Conservation (phyloP, 2,888 invertebrate genomes). For the Euplexia lucipara region DNA sequence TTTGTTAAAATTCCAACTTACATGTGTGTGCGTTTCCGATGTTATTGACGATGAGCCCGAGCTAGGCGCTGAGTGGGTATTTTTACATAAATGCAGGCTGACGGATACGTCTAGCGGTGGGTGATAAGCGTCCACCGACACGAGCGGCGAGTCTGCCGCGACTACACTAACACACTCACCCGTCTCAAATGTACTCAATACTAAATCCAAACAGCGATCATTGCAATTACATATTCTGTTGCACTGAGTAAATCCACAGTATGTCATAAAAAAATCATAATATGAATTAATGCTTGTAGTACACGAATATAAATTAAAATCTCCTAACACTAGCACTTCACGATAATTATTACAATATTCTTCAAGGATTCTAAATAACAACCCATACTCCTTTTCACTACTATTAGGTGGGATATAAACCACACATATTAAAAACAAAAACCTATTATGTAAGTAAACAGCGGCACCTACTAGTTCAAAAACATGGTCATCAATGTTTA, state of each 20-base stretch:
- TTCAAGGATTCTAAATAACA: too few species aligned
- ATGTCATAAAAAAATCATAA: too few species aligned
- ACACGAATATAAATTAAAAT: too few species aligned
- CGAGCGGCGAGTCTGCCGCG: background rate
- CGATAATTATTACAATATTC: too few species aligned
- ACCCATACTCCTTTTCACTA: too few species aligned
- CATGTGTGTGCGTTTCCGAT: background rate
- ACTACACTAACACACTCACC: background rate
- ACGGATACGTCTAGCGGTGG: background rate
- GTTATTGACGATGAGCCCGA: conserved; percentile 4
- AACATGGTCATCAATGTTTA: conserved; percentile 1
- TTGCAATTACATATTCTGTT: too few species aligned
- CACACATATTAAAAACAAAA: conserved; percentile 2
- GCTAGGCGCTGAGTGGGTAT: background rate
- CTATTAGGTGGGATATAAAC: too few species aligned
- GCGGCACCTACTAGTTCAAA: conserved; percentile 7
- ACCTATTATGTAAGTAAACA: conserved; percentile 8
- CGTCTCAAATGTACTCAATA: conserved; percentile 10
- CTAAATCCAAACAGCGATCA: conserved; percentile 5
- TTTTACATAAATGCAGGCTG: background rate
- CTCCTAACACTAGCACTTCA: too few species aligned
- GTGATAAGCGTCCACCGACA: background rate
- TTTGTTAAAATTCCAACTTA: background rate
- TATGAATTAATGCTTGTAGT: too few species aligned
- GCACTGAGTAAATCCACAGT: too few species aligned